These are phyloP conservation scores for Amblyopsis hoosieri DNA, from an alignment of 2,797 vertebrate species.

Conservation along the genomic window DNA sequence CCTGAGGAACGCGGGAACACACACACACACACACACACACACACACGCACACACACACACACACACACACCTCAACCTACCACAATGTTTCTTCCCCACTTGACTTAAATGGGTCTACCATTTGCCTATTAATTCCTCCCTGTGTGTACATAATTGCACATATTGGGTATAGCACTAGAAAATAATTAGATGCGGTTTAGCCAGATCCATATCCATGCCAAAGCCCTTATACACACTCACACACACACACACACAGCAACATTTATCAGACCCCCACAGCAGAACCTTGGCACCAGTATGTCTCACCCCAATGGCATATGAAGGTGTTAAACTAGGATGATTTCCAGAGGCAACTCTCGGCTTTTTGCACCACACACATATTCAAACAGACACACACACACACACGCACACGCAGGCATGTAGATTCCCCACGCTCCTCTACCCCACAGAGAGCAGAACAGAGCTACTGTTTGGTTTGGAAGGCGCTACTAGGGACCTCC, in stretches of 20 bases:
- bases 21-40: slow-evolving; percentile 12
- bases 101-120: too few relatives aligned
- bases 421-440: slow-evolving; percentile 59
- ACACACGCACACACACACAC: neutral
- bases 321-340: slow-evolving; percentile 72
- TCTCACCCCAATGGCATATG: slow-evolving; percentile 47
- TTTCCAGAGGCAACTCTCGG: slow-evolving; percentile 65
- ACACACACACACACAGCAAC: slow-evolving; percentile 18
- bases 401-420: slow-evolving; percentile 22
- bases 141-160: too few relatives aligned
- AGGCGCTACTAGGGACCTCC: slow-evolving; percentile 63
- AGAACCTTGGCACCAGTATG: slow-evolving; percentile 36
- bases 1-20: slow-evolving; percentile 29
- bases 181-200: slow-evolving; percentile 4
- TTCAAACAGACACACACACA: slow-evolving; percentile 21
- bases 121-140: too few relatives aligned
- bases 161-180: slow-evolving; percentile 1
- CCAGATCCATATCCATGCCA: slow-evolving; percentile 31
- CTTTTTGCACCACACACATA: slow-evolving; percentile 45
- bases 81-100: too few relatives aligned
- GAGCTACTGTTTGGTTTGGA: slow-evolving; percentile 72
- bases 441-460: slow-evolving; percentile 61
- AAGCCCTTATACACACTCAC: slow-evolving; percentile 28
- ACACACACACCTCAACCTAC: neutral
- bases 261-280: slow-evolving; percentile 43